Base-by-base conservation (phyloP, 2,113 vertebrate species). In the Callaeas wilsoni region DNA sequence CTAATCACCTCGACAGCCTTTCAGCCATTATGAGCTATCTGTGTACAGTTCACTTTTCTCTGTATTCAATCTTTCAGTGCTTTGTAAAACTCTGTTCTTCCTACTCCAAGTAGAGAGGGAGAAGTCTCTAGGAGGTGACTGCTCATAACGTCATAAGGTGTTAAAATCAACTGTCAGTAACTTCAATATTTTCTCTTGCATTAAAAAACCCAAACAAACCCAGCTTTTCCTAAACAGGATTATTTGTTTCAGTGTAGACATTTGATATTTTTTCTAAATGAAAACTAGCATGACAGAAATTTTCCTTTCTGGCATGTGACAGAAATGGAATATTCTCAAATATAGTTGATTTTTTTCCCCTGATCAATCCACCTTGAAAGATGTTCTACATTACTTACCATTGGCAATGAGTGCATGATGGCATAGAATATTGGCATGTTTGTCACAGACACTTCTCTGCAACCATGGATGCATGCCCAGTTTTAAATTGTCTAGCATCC, bases 401-500 rank as follows among this genome's bases (percentile, higher is more conserved):
- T 29, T 76, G 56, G 70, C 84, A 93, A 76, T 9, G 12, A 82
- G n/a, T 64, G 30, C 57, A 87, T 57, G 53, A 87, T 25, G 42
- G 37, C 19, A 39, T n/a, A 75, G 59, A 79, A 62, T 49, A 85
- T 32, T 65, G 53, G 55, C 78, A 88, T 2, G 2, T 77, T 91
- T 87, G 29, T 91, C 77, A 76, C 47, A 74, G 46, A 62, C 13
- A 50, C 21, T 87, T 79, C 62, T 74, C 82, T 70, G 59, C 29
- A 90, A 25, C 59, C 21, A 13, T 93, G 95, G 95, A 96, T 32
- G 6, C 30, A 52, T 70, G 95, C 94, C 95, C 90, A 94, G 68
- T 84, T 90, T 90, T 77, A 95, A 95, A 96, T 90, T 90, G 71
- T 80, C 75, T 77, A 77, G 25, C 71, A 85, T 90, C 33, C 87